Evolutionary conservation across 1,140 invertebrate genomes (phyloP), one percentile per base, ranked within the genome.

Genomic region (Drosophila repleta): DNA sequence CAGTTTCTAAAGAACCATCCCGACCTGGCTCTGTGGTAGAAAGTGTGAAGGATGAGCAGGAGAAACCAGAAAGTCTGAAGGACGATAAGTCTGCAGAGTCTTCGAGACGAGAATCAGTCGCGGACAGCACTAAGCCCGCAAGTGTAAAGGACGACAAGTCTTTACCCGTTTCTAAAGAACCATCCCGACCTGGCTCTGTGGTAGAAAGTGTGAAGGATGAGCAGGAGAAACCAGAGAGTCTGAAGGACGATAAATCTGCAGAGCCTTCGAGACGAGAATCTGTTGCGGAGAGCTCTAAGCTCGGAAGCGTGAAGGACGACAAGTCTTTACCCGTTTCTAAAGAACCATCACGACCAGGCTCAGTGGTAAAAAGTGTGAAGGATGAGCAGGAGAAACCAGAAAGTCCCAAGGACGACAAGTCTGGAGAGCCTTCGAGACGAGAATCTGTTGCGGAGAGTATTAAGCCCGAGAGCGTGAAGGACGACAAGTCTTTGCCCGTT

Each of bases 201-300:
- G 70, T 29, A 10, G 73, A 60, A 41, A 74, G 53, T 37, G 10
- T 53, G 26, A 63, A 78, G 29, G 70, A 65, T 0, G 69, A 62
- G 0, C n/a, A 43, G 1, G 49, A 63, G 4, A 64, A 56, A 8
- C 0, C 21, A 7, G 62, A 73, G 8, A 75, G 29, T 26, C 41
- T 32, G 0, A 49, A 29, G 32, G 60, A 64, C 4, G 69, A 49
- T 3, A 49, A 35, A 17, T 69, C 79, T 0, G 41, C 41, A 32
- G 76, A 78, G 10, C 20, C 18, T 6, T 81, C 84, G 4, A 53
- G 73, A 15, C 69, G 51, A 2, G 81, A 57, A 39, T 82, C 84
- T 0, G 61, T 72, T 0, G 26, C 46, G 0, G 74, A 57, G 49
- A 35, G 45, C 10, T 46, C 15, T 13, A 55, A 48, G 3, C 11